Evolutionary conservation across 2,113 vertebrate genomes (phyloP), one percentile per base, ranked within the genome.

Genomic region (Tor tambroides): DNA sequence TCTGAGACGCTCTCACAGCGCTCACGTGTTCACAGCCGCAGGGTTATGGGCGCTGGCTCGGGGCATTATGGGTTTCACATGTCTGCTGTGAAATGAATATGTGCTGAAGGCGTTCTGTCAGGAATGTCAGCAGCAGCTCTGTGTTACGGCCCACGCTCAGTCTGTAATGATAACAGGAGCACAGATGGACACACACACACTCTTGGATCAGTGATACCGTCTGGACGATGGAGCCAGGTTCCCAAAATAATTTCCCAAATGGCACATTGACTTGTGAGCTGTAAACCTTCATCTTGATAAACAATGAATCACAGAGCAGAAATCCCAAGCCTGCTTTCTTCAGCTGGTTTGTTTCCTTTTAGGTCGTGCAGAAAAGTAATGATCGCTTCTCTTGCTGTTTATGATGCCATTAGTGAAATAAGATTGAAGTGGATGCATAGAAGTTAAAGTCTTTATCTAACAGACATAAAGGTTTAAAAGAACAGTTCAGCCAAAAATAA

Each of bases 1-100:
- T 90, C 89, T 92, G 89, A 92, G 88, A 87, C 77, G 49, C 87
- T 56, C 54, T 59, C 54, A 59, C 87, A 84, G 61, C 12, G 61
- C 23, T 63, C 12, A 17, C 43, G n/a, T 5, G 23, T 23, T 26
- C 32, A 19, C 79, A 65, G 6, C 54, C 56, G 21, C 49, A 49
- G 49, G 78, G 30, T 59, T 81, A 28, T 81, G 32, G 28, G 43
- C 14, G 3, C 26, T 28, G 43, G 8, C 41, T 30, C 41, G n/a
- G 23, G 54, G 6, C 32, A 41, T n/a, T 61, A 6, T 41, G 23
- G 56, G 8, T 63, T 56, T 80, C 3, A 41, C 35, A 43, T 28
- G n/a, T 83, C n/a, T 67, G 26, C 23, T 82, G 56, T 43, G 35
- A 65, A 19, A 83, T 83, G 26, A 83, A 71, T 65, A 69, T 3